phyloP scores from a whole-genome alignment of 2,888 invertebrate genomes.

The Steromphala cineraria region DNA sequence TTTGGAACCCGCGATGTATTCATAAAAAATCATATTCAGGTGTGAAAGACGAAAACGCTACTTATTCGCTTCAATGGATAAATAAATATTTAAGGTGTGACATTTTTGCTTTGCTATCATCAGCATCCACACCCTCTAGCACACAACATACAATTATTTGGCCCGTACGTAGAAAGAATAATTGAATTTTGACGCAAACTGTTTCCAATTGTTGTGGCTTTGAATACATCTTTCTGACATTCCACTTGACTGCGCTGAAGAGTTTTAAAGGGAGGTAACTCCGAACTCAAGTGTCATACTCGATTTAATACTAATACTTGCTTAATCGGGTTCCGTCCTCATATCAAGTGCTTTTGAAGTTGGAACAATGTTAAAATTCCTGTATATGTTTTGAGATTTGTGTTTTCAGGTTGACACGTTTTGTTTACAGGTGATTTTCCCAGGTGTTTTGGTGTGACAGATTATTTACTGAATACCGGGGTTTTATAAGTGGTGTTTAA shows the following conservation, averaged over 20 bases:
- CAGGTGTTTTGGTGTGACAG: not conserved
- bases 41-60: not conserved
- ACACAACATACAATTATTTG: not conserved
- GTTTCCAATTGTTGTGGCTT: not conserved
- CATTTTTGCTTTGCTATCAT: not conserved
- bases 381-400: not conserved
- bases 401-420: not conserved
- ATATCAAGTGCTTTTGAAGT: not conserved
- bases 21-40: not conserved
- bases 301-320: slow-evolving; percentile 2
- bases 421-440: not conserved
- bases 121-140: not conserved
- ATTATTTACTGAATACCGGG: too few species aligned
- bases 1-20: too few species aligned
- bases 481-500: too few species aligned
- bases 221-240: not conserved
- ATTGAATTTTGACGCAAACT: not conserved
- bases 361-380: not conserved
- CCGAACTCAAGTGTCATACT: not conserved
- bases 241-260: not conserved
- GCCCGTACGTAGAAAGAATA: not conserved
- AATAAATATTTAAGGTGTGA: not conserved
- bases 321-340: not conserved
- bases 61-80: not conserved
- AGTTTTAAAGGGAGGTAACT: slow-evolving; percentile 8